Evolutionary conservation across 1,140 invertebrate genomes (phyloP), one percentile per base, ranked within the genome.

Genomic region (Halesus radiatus): DNA sequence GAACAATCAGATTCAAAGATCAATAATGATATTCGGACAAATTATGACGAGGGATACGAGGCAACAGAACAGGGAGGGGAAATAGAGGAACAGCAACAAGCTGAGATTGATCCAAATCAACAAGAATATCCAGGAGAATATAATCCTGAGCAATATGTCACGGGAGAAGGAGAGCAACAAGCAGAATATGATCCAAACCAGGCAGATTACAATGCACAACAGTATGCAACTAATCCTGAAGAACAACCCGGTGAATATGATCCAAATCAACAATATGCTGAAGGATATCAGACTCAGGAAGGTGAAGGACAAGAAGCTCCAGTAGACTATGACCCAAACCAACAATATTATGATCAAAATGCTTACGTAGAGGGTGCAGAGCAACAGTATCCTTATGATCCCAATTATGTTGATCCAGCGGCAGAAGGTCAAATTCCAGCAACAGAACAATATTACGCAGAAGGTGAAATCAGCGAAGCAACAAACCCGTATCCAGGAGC

Each of bases 271-370:
- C 29, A 60, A 22, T 37, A 18, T 76, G 16, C 22, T 13, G 45
- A 37, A 50, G 73, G 45, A 32, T 60, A 76, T 62, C 73, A 54
- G n/a, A 54, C 5, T 60, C 73, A 76, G 20, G 29, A 20, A 64
- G 37, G 53, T 20, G 20, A 74, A 54, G 29, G 23, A 20, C 72
- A 77, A 62, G 32, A 77, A 64, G 15, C 26, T 7, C 54, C 20
- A 32, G 10, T 8, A 20, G 78, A 73, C 1, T 73, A 72, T 45
- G 66, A 78, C 18, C 23, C 76, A 32, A 72, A 78, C 20, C 78
- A 79, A 23, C 78, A 79, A 62, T 79, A 79, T 73, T 73, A 79
- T 10, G 66, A 70, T n/a, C 15, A 68, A 29, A 77, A 77, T 22
- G 7, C 23, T n/a, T 37, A 77, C 6, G 26, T 15, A 10, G 56